Evolutionary conservation across 2,113 vertebrate genomes (phyloP), one percentile per base, ranked within the genome.

Genomic region (Hiodon alosoides): DNA sequence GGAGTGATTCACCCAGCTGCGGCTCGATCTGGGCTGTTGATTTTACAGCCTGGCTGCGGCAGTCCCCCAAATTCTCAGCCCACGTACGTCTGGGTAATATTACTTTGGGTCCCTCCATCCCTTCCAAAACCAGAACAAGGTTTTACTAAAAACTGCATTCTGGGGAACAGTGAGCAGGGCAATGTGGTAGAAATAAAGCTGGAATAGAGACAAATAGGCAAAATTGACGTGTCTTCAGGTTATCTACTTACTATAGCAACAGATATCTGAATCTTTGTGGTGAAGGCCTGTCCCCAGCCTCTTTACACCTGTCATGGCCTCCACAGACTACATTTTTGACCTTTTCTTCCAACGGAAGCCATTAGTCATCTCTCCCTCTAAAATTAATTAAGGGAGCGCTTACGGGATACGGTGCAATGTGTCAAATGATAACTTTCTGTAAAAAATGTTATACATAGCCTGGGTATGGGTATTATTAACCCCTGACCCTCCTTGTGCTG

Each of bases 1-100:
- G 74, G 14, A 17, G 48, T 47, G 73, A 74, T 76, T 62, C 78
- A 72, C 59, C 64, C 52, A 14, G 61, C 65, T 47, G 65, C 61
- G 46, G 69, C 52, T 57, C 69, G 61, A 4, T 11, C 16, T 2
- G n/a, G 0, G 48, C 54, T 9, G 10, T 57, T 57, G 68, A 72
- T 76, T 82, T 81, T 73, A 78, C 76, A 71, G 6, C 50, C 71
- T 68, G 60, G 55, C 14, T 73, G 53, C 47, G 5, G 54, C 54
- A 57, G 54, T 10, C 10, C 5, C n/a, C 77, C 54, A 10, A 11
- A 9, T 31, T 31, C 31, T 31, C 31, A 31, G 31, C 31, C 31
- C 31, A 31, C 31, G 31, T 31, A 31, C 31, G 31, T 31, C 31
- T 31, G 31, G 31, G 2, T 31, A 31, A 31, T 31, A 31, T 31